These are phyloP conservation scores for Micromys minutus DNA, from an alignment of 2,113 vertebrate species.

Conservation along the genomic window DNA sequence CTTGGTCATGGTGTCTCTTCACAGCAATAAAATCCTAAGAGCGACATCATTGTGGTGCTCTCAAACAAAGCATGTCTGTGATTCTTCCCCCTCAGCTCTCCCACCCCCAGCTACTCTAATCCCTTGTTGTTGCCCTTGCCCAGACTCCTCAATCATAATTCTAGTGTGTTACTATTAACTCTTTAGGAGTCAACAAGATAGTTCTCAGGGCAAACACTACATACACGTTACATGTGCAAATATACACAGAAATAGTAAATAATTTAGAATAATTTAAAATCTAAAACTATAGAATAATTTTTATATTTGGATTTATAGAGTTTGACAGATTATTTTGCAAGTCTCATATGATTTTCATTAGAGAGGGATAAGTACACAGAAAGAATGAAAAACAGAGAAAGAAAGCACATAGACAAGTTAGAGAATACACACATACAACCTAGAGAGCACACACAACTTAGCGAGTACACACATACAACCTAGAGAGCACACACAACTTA, in stretches of 20 bases:
- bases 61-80: neutral
- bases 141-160: slow-evolving; percentile 30
- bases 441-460: too few relatives aligned
- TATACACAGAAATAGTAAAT: neutral
- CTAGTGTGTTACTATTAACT: neutral
- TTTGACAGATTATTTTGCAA: neutral
- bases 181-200: neutral
- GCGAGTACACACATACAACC: too few relatives aligned
- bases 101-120: neutral
- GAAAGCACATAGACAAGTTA: too few relatives aligned
- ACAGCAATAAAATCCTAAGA: too few relatives aligned
- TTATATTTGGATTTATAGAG: slow-evolving; percentile 8
- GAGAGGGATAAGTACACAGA: neutral
- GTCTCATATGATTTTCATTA: slow-evolving; percentile 34
- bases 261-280: neutral
- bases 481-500: too few relatives aligned
- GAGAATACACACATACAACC: too few relatives aligned
- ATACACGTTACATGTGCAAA: neutral
- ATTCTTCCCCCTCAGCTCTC: neutral
- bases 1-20: too few relatives aligned
- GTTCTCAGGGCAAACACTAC: neutral
- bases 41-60: neutral
- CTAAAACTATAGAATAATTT: neutral
- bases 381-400: neutral
- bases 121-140: neutral